phyloP scores from a whole-genome alignment of 2,888 invertebrate genomes.

The Chymomyza amoena region DNA sequence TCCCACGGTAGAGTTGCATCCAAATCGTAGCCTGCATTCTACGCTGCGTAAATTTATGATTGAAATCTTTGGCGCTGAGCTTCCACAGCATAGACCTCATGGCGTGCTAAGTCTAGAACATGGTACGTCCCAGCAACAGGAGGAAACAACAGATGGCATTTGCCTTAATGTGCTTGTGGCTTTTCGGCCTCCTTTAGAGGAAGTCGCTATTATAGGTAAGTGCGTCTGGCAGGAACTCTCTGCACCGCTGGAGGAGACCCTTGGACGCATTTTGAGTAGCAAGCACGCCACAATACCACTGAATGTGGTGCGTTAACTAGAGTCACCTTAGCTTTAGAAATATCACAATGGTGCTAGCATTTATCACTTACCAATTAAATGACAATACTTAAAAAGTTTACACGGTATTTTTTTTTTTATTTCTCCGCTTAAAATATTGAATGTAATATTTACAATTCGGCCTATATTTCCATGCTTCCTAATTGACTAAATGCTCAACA shows the following conservation, averaged over 20 bases:
- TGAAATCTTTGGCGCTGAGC: conserved; percentile 92
- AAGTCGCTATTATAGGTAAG: conserved; percentile 91
- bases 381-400: not conserved
- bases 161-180: conserved; percentile 91
- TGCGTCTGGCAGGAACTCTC: conserved; percentile 93
- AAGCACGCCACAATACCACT: conserved; percentile 89
- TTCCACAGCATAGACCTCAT: conserved; percentile 88
- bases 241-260: conserved; percentile 83
- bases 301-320: conserved; percentile 85
- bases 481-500: conserved; percentile 14
- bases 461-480: not conserved
- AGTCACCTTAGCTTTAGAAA: conserved; percentile 6
- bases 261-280: conserved; percentile 84
- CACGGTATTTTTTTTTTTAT: not conserved
- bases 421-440: not conserved
- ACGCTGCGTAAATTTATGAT: conserved; percentile 93
- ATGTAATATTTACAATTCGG: conserved; percentile 13
- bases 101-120: conserved; percentile 90
- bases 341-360: conserved; percentile 36
- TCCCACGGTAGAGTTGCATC: conserved; percentile 93
- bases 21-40: conserved; percentile 88
- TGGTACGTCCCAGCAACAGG: conserved; percentile 78
- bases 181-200: conserved; percentile 90
- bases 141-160: conserved; percentile 84
- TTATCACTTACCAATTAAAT: conserved; percentile 2